Evolutionary conservation across 2,113 vertebrate species (phyloP).

Genomic region (Clarias gariepinus): DNA sequence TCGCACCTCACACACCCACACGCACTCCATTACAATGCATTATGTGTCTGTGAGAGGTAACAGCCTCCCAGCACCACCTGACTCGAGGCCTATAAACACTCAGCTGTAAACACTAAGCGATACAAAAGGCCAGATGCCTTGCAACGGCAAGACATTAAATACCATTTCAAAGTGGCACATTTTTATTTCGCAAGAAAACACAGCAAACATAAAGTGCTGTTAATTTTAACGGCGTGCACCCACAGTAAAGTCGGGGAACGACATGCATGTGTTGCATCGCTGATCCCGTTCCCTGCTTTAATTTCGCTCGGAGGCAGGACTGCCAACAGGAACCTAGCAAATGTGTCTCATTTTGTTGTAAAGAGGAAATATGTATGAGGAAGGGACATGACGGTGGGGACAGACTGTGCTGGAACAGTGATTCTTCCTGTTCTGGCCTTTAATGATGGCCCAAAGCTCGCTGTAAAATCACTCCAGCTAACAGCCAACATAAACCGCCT

Average conservation of each 20-base stretch:
- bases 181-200: slow-evolving; percentile 48
- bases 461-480: slow-evolving; percentile 52
- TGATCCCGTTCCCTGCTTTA: slow-evolving; percentile 31
- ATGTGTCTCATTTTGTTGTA: slow-evolving; percentile 49
- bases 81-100: slow-evolving; percentile 43
- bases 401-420: slow-evolving; percentile 49
- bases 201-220: slow-evolving; percentile 52
- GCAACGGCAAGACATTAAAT: slow-evolving; percentile 56
- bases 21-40: slow-evolving; percentile 35
- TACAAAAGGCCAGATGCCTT: slow-evolving; percentile 49
- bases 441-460: slow-evolving; percentile 56
- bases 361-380: slow-evolving; percentile 48
- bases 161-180: slow-evolving; percentile 53
- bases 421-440: slow-evolving; percentile 49
- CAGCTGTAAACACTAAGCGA: slow-evolving; percentile 44
- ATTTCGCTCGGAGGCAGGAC: slow-evolving; percentile 41
- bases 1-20: slow-evolving; percentile 3
- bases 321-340: slow-evolving; percentile 48
- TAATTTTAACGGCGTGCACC: slow-evolving; percentile 53
- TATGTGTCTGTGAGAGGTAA: slow-evolving; percentile 18
- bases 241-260: slow-evolving; percentile 35
- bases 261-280: slow-evolving; percentile 24
- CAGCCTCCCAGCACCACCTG: background rate
- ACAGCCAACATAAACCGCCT: slow-evolving; percentile 54
- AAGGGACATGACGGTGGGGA: slow-evolving; percentile 44